These are phyloP conservation scores for Platynereis dumerilii DNA, from an alignment of 2,888 invertebrate species.

Conservation along the genomic window DNA sequence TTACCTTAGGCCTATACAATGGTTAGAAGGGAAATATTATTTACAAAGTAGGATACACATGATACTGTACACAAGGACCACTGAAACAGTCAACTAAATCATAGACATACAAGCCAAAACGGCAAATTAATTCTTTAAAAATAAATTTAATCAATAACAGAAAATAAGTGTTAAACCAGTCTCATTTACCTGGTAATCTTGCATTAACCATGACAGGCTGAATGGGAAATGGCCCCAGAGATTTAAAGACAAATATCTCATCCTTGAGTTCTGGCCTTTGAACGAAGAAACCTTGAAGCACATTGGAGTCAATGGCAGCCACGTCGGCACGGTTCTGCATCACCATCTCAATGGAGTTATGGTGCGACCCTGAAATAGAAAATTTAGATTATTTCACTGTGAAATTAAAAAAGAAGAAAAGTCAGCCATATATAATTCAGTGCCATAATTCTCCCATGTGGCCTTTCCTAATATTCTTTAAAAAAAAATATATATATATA, in stretches of 20 bases:
- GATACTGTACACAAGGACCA: no score
- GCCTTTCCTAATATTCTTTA: no score
- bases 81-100: no score
- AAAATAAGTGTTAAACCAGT: not conserved
- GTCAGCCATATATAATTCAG: no score
- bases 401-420: no score
- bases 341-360: constrained; percentile 9
- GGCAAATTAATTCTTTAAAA: no score
- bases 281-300: not conserved
- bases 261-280: not conserved
- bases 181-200: not conserved
- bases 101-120: no score
- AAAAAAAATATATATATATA: no score
- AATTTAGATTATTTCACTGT: not conserved
- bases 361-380: constrained; percentile 10
- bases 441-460: no score
- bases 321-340: constrained; percentile 1
- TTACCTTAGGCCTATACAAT: no score
- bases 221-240: constrained; percentile 7
- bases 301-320: constrained; percentile 8
- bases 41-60: no score
- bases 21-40: no score
- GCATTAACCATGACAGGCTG: constrained; percentile 9
- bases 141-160: not conserved
- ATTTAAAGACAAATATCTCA: not conserved